A percentile compares a stretch with the other conserved stretches of the same genome.
These are phyloP conservation scores for Sclerodermus sp. DNA, from an alignment of 2,888 invertebrate genomes.

Conservation along the genomic window DNA sequence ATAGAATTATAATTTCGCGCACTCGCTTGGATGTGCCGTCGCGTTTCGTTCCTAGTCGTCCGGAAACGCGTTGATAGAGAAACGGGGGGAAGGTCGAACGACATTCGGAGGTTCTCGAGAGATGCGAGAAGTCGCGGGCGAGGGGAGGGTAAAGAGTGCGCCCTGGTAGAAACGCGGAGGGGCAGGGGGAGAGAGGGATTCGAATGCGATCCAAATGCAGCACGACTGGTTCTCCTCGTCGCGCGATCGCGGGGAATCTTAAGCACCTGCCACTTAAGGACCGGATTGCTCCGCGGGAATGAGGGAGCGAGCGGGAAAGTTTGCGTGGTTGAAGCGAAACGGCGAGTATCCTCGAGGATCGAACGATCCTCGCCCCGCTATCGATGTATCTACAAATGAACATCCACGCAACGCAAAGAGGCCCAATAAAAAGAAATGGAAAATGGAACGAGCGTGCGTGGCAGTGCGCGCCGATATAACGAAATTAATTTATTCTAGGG, in stretches of 20 bases:
- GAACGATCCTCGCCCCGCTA: slow-evolving; percentile 23
- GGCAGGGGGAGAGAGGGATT: slow-evolving; percentile 16
- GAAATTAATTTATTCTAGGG: too few relatives aligned
- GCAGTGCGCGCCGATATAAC: too few relatives aligned
- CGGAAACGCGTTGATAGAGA: too few relatives aligned
- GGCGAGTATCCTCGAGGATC: slow-evolving; percentile 27
- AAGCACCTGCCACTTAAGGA: slow-evolving; percentile 46
- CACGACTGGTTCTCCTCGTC: slow-evolving; percentile 39
- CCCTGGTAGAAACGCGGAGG: slow-evolving; percentile 4
- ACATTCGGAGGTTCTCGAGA: too few relatives aligned
- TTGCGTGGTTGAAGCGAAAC: background rate
- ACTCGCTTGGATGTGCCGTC: too few relatives aligned
- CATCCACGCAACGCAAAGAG: slow-evolving; percentile 2
- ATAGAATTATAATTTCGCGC: too few relatives aligned
- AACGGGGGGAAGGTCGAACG: too few relatives aligned
- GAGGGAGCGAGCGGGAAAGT: slow-evolving; percentile 22
- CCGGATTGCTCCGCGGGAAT: slow-evolving; percentile 35
- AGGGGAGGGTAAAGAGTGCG: slow-evolving; percentile 1
- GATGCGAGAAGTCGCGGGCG: slow-evolving; percentile 3
- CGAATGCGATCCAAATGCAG: slow-evolving; percentile 43
- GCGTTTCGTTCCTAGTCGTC: too few relatives aligned
- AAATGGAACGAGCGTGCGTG: background rate
- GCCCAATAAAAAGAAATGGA: background rate
- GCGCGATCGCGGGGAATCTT: slow-evolving; percentile 42
- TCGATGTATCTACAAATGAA: slow-evolving; percentile 15